Evolutionary conservation across 1,140 invertebrate species (phyloP).

Genomic region (Pomacea maculata): DNA sequence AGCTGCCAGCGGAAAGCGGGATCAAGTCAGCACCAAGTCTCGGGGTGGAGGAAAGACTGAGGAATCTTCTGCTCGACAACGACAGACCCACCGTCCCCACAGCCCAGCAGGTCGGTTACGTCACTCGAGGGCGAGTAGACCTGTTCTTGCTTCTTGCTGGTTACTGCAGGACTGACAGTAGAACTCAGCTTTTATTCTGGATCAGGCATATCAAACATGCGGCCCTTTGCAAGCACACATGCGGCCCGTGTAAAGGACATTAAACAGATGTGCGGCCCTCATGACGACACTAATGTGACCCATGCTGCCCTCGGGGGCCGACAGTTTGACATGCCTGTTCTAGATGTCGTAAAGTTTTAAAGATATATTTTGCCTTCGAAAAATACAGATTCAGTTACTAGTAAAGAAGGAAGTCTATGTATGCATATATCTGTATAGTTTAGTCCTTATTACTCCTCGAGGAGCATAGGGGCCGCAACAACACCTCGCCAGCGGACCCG

Average conservation of each 20-base stretch:
- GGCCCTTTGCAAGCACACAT: no score
- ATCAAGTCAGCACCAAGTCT: neutral
- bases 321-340: no score
- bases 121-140: neutral
- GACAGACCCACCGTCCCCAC: neutral
- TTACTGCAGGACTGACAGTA: neutral
- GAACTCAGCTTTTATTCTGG: neutral
- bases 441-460: no score
- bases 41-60: slow-evolving; percentile 6
- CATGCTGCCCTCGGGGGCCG: no score
- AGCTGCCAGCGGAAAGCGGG: neutral
- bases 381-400: neutral
- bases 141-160: neutral
- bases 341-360: neutral
- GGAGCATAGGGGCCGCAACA: no score
- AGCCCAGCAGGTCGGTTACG: neutral
- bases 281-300: no score
- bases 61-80: neutral
- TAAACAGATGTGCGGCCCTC: no score
- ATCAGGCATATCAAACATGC: no score
- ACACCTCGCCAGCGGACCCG: no score
- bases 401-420: neutral
- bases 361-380: no score
- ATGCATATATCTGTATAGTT: neutral
- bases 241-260: no score